These are phyloP conservation scores for Pinna nobilis DNA, from an alignment of 1,140 invertebrate genomes.

Conservation along the genomic window DNA sequence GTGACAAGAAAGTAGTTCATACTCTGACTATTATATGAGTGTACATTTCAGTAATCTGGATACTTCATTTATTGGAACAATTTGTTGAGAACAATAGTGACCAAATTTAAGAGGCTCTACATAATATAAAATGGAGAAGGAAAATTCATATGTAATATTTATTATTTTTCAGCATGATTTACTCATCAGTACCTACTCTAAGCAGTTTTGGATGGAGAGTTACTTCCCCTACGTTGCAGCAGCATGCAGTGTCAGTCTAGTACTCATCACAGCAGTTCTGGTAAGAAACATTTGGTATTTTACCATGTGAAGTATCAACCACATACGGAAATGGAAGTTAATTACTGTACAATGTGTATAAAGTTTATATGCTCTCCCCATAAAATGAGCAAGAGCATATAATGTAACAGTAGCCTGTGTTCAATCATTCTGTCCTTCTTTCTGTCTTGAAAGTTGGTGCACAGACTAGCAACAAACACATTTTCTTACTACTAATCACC, in stretches of 20 bases:
- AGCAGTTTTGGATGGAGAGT: constrained; percentile 49
- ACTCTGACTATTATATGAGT: background rate
- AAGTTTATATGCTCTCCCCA: no score
- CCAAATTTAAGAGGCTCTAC: background rate
- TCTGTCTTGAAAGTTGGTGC: no score
- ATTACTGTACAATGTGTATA: no score
- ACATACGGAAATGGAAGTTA: background rate
- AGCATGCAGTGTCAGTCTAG: constrained; percentile 36
- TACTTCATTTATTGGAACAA: background rate
- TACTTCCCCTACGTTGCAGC: constrained; percentile 61
- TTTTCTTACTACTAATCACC: no score
- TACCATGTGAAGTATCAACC: no score
- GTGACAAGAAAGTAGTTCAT: background rate
- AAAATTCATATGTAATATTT: background rate
- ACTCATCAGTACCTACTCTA: constrained; percentile 19
- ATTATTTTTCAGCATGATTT: constrained; percentile 46
- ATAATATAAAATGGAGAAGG: background rate
- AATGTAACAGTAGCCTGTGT: no score
- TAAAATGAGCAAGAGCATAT: no score
- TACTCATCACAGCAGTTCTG: constrained; percentile 45
- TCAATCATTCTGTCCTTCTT: no score
- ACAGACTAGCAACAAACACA: no score
- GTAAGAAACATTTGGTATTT: no score
- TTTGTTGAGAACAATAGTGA: no score
- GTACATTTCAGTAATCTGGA: background rate